A percentile compares a stretch with the other conserved stretches of the same genome.
phyloP scores from a whole-genome alignment of 2,113 vertebrate species.

The Lathamus discolor region DNA sequence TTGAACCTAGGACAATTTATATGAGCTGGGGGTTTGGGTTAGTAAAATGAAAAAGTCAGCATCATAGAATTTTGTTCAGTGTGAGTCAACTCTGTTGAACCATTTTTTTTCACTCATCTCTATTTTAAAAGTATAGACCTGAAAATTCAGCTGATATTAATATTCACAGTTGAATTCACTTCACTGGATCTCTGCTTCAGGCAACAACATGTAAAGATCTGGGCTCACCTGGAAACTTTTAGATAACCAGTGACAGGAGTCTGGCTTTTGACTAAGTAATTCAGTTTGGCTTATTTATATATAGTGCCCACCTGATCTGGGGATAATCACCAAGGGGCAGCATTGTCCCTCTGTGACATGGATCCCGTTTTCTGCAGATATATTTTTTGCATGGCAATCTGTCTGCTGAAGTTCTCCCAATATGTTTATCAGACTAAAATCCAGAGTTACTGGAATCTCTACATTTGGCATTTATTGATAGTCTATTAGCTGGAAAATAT shows the following conservation, averaged over 20 bases:
- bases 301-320: slow-evolving; percentile 79
- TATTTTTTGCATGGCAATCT: slow-evolving; percentile 79
- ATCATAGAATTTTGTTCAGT: neutral
- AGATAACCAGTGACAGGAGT: neutral
- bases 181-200: neutral
- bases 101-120: neutral
- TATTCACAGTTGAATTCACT: neutral
- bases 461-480: slow-evolving; percentile 77
- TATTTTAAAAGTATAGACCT: neutral
- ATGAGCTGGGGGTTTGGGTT: neutral
- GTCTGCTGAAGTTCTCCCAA: slow-evolving; percentile 82
- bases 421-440: slow-evolving; percentile 84
- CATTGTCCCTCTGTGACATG: slow-evolving; percentile 81
- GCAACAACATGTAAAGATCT: neutral
- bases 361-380: slow-evolving; percentile 87
- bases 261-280: neutral
- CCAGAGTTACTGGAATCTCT: slow-evolving; percentile 79
- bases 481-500: slow-evolving; percentile 76
- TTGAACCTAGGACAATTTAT: neutral
- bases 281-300: neutral
- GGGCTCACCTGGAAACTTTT: neutral
- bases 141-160: neutral
- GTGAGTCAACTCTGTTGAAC: neutral
- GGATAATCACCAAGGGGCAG: slow-evolving; percentile 89
- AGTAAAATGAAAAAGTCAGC: neutral